Percentiles rank a stretch among this genome's conserved stretches.
phyloP scores from a whole-genome alignment of 2,888 invertebrate genomes.

The Poecilobothrus nobilitatus region DNA sequence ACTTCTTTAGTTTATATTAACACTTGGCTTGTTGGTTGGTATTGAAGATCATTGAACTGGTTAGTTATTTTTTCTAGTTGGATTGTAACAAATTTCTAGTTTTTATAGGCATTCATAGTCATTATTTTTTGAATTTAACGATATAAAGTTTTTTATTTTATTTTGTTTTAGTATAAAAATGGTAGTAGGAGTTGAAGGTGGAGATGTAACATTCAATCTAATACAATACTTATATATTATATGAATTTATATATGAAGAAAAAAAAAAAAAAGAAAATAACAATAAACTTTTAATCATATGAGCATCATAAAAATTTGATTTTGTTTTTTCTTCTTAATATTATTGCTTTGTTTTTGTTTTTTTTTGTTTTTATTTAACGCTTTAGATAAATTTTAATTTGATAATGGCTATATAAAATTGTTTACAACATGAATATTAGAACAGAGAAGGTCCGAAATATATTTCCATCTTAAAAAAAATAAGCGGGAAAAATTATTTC shows the following conservation, averaged over 20 bases:
- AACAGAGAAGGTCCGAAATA: too few relatives aligned
- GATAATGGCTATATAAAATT: neutral
- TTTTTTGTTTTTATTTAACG: neutral
- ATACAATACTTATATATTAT: neutral
- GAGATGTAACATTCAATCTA: neutral
- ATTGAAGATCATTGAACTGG: neutral
- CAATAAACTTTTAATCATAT: neutral
- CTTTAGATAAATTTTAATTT: neutral
- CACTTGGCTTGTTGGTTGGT: too few relatives aligned
- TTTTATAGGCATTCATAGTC: neutral
- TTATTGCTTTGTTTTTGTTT: too few relatives aligned
- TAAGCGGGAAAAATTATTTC: too few relatives aligned
- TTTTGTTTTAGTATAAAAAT: neutral
- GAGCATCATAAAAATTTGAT: too few relatives aligned
- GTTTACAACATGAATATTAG: too few relatives aligned
- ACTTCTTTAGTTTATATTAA: neutral
- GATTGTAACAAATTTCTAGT: neutral
- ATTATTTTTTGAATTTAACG: neutral
- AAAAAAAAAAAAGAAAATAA: neutral
- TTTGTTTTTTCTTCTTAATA: too few relatives aligned
- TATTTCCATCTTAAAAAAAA: too few relatives aligned
- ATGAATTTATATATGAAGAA: neutral
- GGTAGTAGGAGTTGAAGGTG: neutral
- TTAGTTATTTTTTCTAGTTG: neutral
- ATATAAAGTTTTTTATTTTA: neutral